phyloP scores from a whole-genome alignment of 2,113 vertebrate species.

The Melanerpes formicivorus region DNA sequence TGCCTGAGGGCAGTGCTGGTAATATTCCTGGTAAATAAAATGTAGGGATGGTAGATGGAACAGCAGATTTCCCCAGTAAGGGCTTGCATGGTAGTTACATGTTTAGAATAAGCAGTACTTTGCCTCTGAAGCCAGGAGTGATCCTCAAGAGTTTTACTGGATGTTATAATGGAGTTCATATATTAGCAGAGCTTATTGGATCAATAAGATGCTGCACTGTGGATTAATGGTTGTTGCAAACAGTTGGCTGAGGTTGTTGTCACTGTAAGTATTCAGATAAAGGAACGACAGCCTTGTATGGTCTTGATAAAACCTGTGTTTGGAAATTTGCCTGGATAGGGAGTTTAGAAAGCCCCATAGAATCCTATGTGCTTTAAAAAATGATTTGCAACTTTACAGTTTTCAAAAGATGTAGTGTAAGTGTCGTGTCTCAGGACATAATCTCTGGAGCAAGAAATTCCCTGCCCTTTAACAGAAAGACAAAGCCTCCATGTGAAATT shows the following conservation, averaged over 20 bases:
- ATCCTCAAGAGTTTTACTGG: neutral
- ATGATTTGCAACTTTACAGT: neutral
- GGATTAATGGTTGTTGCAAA: neutral
- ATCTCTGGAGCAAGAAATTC: neutral
- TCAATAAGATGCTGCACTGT: neutral
- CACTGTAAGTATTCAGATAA: neutral
- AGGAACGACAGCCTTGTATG: neutral
- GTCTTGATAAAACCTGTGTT: neutral
- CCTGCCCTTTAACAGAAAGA: neutral
- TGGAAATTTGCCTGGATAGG: neutral
- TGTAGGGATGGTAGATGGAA: neutral
- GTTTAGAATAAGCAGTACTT: neutral
- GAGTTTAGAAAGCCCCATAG: neutral
- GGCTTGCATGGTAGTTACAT: neutral
- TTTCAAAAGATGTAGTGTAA: neutral
- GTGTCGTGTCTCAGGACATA: neutral
- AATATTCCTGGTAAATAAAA: neutral
- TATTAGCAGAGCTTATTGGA: neutral
- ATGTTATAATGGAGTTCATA: neutral
- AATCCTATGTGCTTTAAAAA: neutral
- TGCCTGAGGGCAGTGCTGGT: neutral
- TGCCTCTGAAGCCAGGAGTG: neutral
- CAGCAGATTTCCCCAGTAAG: neutral
- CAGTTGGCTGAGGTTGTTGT: neutral
- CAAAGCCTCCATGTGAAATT: neutral